A percentile compares a stretch with the other conserved stretches of the same genome.
These are phyloP conservation scores for Ammodytes marinus DNA, from an alignment of 2,113 vertebrate genomes.

Conservation along the genomic window DNA sequence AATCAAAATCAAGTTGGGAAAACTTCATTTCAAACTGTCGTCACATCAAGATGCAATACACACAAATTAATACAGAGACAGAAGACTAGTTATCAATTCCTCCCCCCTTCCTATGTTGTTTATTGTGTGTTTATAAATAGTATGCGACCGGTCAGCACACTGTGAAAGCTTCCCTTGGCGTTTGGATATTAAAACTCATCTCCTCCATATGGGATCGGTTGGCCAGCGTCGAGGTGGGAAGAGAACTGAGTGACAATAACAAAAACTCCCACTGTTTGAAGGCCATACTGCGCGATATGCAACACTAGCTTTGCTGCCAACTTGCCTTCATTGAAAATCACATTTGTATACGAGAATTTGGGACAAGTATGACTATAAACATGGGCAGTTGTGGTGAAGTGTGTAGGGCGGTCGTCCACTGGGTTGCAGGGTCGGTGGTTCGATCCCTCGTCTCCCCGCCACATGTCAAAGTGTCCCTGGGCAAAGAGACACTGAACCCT, in stretches of 20 bases:
- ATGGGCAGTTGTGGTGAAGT: too few relatives aligned
- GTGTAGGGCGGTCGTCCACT: too few relatives aligned
- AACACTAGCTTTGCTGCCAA: neutral
- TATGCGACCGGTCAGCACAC: neutral
- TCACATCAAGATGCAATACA: neutral
- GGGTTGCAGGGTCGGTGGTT: too few relatives aligned
- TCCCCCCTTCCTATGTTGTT: neutral
- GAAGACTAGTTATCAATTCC: too few relatives aligned
- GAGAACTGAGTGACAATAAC: neutral
- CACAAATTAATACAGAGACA: too few relatives aligned
- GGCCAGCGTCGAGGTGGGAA: neutral
- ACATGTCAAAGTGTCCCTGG: too few relatives aligned
- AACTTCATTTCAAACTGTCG: neutral
- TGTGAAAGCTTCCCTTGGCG: slow-evolving; percentile 34
- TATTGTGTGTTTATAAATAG: slow-evolving; percentile 4
- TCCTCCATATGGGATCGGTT: slow-evolving; percentile 34
- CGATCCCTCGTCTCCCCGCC: too few relatives aligned
- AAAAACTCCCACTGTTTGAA: neutral
- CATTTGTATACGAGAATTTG: too few relatives aligned
- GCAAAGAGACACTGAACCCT: too few relatives aligned
- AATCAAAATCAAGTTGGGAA: too few relatives aligned
- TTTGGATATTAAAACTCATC: slow-evolving; percentile 56
- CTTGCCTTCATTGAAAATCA: neutral
- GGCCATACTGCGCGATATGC: too few relatives aligned
- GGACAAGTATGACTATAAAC: too few relatives aligned